These are phyloP conservation scores for Merodon equestris DNA, from an alignment of 2,888 invertebrate genomes.

Conservation along the genomic window DNA sequence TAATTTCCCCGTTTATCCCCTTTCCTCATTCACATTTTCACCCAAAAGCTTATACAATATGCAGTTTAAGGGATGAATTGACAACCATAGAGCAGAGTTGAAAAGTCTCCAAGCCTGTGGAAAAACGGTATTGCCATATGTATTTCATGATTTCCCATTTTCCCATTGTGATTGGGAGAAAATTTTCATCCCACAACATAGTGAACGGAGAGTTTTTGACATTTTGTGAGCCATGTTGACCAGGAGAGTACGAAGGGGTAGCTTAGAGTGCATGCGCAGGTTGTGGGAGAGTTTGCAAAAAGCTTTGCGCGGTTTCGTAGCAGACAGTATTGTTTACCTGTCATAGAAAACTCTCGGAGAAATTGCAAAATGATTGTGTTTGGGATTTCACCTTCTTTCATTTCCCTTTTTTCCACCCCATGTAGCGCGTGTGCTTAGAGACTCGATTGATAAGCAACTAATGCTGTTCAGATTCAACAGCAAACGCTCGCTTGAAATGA, in stretches of 20 bases:
- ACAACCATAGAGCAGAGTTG: slow-evolving; percentile 31
- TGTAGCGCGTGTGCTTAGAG: too few species aligned
- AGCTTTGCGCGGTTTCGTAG: not conserved
- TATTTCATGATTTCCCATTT: slow-evolving; percentile 16
- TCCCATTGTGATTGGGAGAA: slow-evolving; percentile 64
- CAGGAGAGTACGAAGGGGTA: not conserved
- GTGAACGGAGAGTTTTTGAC: slow-evolving; percentile 50
- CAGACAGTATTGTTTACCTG: slow-evolving; percentile 5
- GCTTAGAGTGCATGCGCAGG: slow-evolving; percentile 36
- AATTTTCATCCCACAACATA: slow-evolving; percentile 9
- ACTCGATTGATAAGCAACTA: too few species aligned
- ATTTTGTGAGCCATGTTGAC: slow-evolving; percentile 12
- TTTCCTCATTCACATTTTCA: not conserved
- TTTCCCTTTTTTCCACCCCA: too few species aligned
- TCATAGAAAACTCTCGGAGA: not conserved
- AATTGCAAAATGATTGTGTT: not conserved
- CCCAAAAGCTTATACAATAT: slow-evolving; percentile 53
- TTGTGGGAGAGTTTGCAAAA: not conserved
- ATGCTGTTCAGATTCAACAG: too few species aligned
- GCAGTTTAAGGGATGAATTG: slow-evolving; percentile 54
- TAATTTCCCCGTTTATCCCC: too few species aligned
- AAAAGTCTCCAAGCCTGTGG: not conserved
- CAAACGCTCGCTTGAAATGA: too few species aligned
- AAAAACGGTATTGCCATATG: slow-evolving; percentile 1
- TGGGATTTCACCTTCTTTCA: too few species aligned